Evolutionary conservation across 2,888 invertebrate genomes (phyloP), one percentile per base, ranked within the genome.

Genomic region (Lasioglossum morio): DNA sequence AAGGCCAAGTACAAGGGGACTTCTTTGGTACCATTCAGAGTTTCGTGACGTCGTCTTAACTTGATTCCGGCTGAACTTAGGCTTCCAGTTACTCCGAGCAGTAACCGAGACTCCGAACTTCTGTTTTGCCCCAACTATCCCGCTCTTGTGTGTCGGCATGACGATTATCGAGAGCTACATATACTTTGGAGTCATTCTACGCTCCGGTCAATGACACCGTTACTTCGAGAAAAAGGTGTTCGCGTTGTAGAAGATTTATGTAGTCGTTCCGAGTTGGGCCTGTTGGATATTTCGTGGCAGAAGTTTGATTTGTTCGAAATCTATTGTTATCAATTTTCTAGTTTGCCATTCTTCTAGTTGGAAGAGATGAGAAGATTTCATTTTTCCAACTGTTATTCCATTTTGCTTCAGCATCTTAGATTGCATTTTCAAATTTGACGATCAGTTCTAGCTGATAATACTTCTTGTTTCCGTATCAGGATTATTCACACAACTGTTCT

Each of bases 1-100:
- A 90, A 90, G 90, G 90, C 90, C 87, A 87, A 87, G 88, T 85
- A 81, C 84, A 77, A 78, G 77, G 77, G 77, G 81, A 82, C 87
- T 88, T 87, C 87, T 87, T 87, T 83, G 82, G 77, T 70, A 69
- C 69, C 78, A 70, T 79, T 72, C 73, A 14, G 76, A 86, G 82
- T 79, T 74, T 77, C 79, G 72, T 73, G 53, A 46, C 63, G 70
- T 37, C 43, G 77, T 66, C 86, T 77, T 57, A 69, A 80, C 70
- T 75, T 72, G 66, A 72, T 77, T 70, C 60, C 27, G 57, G 34
- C 27, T 23, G 69, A 82, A 85, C 81, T 86, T 82, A 79, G 79
- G 48, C 63, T 30, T 27, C 16, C 34, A 85, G 76, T 85, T 85
- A n/a, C 30, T 14, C 30, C 40, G 74, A 63, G 73, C 14, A 34